Conservation (phyloP, 2,113 vertebrate species). For the Octodon degus region DNA sequence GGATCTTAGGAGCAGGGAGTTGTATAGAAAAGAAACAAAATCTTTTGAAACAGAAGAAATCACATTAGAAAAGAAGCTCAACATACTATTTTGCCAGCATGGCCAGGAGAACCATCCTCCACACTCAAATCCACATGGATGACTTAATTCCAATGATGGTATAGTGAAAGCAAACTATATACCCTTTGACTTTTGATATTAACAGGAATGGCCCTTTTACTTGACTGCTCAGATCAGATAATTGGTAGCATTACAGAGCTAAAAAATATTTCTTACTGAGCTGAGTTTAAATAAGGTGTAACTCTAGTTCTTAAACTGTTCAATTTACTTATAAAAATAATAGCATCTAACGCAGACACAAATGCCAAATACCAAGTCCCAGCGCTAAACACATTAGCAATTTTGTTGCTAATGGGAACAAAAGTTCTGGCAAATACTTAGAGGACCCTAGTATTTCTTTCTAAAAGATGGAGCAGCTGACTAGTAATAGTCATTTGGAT, state of each 20-base stretch:
- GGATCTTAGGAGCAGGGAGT: background rate
- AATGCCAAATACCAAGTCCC: background rate
- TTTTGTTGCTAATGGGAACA: background rate
- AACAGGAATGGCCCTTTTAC: background rate
- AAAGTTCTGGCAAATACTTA: background rate
- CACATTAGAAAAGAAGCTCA: background rate
- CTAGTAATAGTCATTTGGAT: background rate
- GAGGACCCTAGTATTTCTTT: background rate
- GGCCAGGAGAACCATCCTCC: background rate
- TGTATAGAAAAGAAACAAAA: background rate
- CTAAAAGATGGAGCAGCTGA: background rate
- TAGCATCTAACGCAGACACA: background rate
- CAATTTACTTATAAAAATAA: conserved; percentile 20
- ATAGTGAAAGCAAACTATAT: background rate
- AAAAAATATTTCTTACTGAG: background rate
- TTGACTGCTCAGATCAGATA: background rate
- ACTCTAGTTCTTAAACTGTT: background rate
- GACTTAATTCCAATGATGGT: background rate
- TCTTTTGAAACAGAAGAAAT: background rate
- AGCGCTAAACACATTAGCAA: background rate
- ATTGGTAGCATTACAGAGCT: background rate
- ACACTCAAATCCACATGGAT: background rate
- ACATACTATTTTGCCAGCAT: background rate
- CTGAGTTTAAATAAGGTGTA: background rate
- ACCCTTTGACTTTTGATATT: background rate